Conservation (phyloP, 2,113 vertebrate species). For the Terrapene triunguis region DNA sequence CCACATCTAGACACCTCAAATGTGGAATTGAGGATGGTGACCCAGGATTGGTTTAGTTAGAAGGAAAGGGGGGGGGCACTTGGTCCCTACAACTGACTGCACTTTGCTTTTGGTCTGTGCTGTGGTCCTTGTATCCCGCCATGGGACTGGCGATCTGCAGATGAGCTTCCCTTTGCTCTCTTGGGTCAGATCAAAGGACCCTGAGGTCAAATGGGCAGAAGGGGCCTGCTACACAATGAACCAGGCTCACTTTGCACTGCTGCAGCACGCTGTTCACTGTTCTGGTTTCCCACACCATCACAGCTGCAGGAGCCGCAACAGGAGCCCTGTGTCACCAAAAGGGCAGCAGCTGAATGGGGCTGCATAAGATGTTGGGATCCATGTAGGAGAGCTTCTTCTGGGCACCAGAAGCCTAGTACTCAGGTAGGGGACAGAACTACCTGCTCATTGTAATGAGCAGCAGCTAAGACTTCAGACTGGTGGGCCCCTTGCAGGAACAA, state of each 20-base stretch:
- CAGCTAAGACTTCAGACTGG: neutral
- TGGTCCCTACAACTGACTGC: fast-evolving
- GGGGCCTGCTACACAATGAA: fast-evolving
- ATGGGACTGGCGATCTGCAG: neutral
- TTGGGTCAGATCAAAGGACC: neutral
- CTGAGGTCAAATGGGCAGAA: neutral
- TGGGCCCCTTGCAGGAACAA: neutral
- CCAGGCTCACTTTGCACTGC: fast-evolving
- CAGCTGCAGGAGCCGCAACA: neutral
- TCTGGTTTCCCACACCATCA: neutral
- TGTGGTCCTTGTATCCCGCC: neutral
- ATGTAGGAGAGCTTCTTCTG: neutral
- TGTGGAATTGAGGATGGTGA: neutral
- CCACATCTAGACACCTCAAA: neutral
- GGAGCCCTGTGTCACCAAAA: neutral
- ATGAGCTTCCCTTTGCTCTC: neutral
- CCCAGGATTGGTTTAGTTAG: neutral
- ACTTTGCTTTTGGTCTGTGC: neutral
- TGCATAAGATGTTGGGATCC: neutral
- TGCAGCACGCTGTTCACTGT: neutral
- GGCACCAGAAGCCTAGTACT: neutral
- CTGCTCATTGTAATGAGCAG: neutral
- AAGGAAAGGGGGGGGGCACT: neutral
- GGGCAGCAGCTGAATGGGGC: neutral
- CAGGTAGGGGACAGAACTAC: neutral